These are phyloP conservation scores for Argyrosomus regius DNA, from an alignment of 2,797 vertebrate species.

Conservation along the genomic window DNA sequence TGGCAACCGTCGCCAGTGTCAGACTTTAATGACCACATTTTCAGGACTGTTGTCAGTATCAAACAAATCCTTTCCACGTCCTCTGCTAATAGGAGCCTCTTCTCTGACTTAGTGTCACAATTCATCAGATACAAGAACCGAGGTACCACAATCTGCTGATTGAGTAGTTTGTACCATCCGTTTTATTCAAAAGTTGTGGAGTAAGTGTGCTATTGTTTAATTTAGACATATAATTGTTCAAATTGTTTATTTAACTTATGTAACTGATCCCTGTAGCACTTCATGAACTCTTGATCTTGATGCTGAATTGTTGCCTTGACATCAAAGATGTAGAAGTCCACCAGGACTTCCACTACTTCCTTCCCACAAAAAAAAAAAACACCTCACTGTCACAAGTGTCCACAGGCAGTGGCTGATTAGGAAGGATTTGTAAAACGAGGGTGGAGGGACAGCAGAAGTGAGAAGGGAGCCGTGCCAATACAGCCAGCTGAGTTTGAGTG, in stretches of 20 bases:
- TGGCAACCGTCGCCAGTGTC: constrained; percentile 62
- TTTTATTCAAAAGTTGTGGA: constrained; percentile 3
- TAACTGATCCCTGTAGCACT: neutral
- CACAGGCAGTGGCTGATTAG: constrained; percentile 21
- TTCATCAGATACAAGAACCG: neutral
- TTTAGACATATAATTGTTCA: neutral
- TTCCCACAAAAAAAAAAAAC: neutral
- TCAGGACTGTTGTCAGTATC: constrained; percentile 54
- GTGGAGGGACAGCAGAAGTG: constrained; percentile 2
- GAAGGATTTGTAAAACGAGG: constrained; percentile 27
- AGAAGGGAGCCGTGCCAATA: constrained; percentile 37
- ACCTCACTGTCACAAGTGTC: constrained; percentile 2
- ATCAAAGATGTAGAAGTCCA: neutral
- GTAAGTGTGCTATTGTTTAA: neutral
- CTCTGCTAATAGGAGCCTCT: constrained; percentile 33
- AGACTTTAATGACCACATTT: constrained; percentile 63
- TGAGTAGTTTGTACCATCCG: neutral
- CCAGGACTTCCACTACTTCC: neutral
- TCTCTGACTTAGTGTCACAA: constrained; percentile 42
- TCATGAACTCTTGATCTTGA: neutral
- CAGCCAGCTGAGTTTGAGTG: constrained; percentile 49
- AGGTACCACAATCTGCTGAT: neutral
- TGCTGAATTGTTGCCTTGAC: neutral
- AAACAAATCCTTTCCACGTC: constrained; percentile 57
- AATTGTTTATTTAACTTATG: neutral